Evolutionary conservation across 2,797 vertebrate genomes (phyloP), one percentile per base, ranked within the genome.

Genomic region (Macroramphosus scolopax): DNA sequence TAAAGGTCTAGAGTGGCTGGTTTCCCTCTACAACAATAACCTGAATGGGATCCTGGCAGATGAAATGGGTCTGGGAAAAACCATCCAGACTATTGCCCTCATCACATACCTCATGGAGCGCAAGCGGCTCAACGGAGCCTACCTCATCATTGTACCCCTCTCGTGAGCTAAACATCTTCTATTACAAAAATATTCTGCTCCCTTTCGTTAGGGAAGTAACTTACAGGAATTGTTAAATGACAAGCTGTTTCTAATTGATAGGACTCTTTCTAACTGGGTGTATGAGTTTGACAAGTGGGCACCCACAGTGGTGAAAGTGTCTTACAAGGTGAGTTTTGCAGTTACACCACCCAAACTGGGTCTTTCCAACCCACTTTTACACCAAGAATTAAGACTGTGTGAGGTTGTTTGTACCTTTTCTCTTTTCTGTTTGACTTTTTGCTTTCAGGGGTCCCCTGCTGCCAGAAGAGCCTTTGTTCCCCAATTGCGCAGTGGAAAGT

Each of bases 221-320:
- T n/a, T n/a, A n/a, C n/a, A n/a, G n/a, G n/a, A n/a, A n/a, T n/a
- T n/a, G n/a, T n/a, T n/a, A n/a, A n/a, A n/a, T n/a, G n/a, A n/a
- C n/a, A n/a, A n/a, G n/a, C n/a, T n/a, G n/a, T 51, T 6, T n/a
- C n/a, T n/a, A n/a, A n/a, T n/a, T n/a, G n/a, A n/a, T 80, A 98
- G 95, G 71, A 98, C 95, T 17, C 80, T 98, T 37, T 98, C 96
- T 24, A 98, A 98, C 80, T 98, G 96, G 96, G 95, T 95, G 0
- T 97, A 95, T 0, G 96, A 98, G 85, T 98, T 98, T 54, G 96
- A 98, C 85, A 98, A 98, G 48, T 98, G 95, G 96, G 94, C 94
- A 5, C 96, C 96, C 1, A 95, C 95, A 0, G 96, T 98, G 42
- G 93, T 96, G 40, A 96, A 95, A 81, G 83, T 98, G 46, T 97